Evolutionary conservation across 2,888 invertebrate species (phyloP).

Genomic region (Branchipolynoe longqiensis): DNA sequence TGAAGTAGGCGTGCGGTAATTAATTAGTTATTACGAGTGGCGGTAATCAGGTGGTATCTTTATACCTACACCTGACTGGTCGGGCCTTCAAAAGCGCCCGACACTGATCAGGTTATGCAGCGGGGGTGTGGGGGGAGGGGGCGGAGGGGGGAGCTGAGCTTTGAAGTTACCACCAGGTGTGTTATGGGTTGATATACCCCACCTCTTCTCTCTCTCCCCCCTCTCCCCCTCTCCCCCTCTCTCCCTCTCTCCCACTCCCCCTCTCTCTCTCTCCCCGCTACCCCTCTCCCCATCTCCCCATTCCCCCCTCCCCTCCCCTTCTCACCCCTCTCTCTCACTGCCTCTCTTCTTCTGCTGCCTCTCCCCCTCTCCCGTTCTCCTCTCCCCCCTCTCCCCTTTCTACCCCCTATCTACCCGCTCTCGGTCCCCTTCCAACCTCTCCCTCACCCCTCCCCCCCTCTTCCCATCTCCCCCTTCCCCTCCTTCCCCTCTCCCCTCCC

Average conservation of each 20-base stretch:
- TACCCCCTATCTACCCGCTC: too few species aligned
- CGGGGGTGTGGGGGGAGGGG: too few species aligned
- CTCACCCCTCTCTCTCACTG: too few species aligned
- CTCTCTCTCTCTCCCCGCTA: too few species aligned
- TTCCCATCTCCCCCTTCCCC: background rate
- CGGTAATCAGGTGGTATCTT: constrained; percentile 1
- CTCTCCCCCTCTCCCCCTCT: background rate
- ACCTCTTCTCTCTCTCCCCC: background rate
- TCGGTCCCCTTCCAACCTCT: too few species aligned
- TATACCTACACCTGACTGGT: background rate
- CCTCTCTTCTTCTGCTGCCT: background rate
- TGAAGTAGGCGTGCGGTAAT: constrained; percentile 11
- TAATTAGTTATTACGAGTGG: constrained; percentile 48
- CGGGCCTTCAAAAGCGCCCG: constrained; percentile 17
- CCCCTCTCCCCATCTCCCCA: too few species aligned
- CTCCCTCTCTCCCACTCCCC: background rate
- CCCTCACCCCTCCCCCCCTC: background rate
- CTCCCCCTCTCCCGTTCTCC: background rate
- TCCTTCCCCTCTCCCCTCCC: background rate
- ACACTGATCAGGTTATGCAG: constrained; percentile 30
- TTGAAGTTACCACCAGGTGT: constrained; percentile 39
- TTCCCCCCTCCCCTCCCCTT: too few species aligned
- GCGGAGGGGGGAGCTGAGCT: background rate
- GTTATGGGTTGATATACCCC: background rate
- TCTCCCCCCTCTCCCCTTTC: background rate